Base-by-base conservation (phyloP, 2,888 invertebrate species). In the Cynaeus angustus region DNA sequence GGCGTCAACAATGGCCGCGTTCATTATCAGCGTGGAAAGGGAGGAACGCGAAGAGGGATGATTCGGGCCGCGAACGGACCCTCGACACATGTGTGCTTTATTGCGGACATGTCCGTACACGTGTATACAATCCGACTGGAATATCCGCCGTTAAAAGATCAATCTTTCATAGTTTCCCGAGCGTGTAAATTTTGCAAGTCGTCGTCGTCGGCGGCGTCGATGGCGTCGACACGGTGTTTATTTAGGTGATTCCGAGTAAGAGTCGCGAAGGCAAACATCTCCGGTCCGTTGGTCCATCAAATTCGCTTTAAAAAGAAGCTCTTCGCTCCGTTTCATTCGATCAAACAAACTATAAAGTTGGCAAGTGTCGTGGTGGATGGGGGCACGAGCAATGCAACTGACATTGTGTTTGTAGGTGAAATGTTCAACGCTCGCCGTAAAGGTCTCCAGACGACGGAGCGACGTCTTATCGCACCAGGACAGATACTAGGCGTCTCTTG, bases 1-100 rank as follows among this genome's bases (percentile, higher is more conserved):
- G 74, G 69, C 75, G 75, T 75, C 75, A 72, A 77, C 77, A 77
- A 77, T 75, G 74, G 74, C 72, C 52, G 74, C 72, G 73, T 77
- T 76, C 77, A 74, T 76, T 77, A 76, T 75, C 73, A 71, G 66
- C 58, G 58, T 16, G 38, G 48, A 50, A 45, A 56, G 28, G 56
- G 61, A 38, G 43, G 53, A 45, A 43, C 10, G n/a, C 8, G 48
- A 37, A 37, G 9, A 26, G 30, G 52, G 10, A 13, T 14, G 38
- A n/a, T n/a, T 16, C 21, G 13, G 13, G 13, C 10, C 52, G 13
- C 64, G 56, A 62, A 72, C 53, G 56, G 55, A 64, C 67, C 70
- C 68, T 66, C 65, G 50, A 33, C 66, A 58, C 66, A 65, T 55
- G 65, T 65, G 65, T 53, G 55, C 45, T 65, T 65, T 65, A 65